Percentiles rank a stretch among this genome's conserved stretches.
Conservation (phyloP, 2,797 vertebrate genomes). For the Arctocebus calabarensis region DNA sequence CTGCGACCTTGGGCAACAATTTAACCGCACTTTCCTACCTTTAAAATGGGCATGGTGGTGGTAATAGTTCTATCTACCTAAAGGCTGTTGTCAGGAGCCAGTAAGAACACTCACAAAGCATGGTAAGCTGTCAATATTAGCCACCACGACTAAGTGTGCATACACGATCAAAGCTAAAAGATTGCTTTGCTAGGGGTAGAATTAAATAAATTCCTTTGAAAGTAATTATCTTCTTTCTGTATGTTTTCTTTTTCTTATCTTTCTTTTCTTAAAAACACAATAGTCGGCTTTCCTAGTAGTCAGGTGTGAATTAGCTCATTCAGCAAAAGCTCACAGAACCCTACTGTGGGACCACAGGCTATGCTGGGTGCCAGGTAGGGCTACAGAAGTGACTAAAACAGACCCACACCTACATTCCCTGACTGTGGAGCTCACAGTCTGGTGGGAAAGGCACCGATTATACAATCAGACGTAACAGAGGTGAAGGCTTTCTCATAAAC, state of each 20-base stretch:
- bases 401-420: not conserved
- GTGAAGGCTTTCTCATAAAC: not conserved
- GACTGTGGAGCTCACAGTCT: not conserved
- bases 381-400: not conserved
- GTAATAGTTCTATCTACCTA: not conserved
- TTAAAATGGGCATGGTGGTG: not conserved
- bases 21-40: not conserved
- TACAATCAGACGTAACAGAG: not conserved
- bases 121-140: not conserved
- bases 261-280: not conserved
- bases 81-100: not conserved
- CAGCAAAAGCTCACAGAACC: not conserved
- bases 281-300: not conserved
- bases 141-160: not conserved
- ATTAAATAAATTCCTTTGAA: not conserved
- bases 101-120: not conserved
- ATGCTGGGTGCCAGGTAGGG: not conserved
- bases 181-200: not conserved
- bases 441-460: not conserved
- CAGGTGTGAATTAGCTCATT: not conserved
- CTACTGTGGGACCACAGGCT: not conserved
- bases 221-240: not conserved
- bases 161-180: not conserved
- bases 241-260: no score
- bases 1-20: not conserved